Conservation (phyloP, 2,113 vertebrate genomes). For the Myiagra hebetior region DNA sequence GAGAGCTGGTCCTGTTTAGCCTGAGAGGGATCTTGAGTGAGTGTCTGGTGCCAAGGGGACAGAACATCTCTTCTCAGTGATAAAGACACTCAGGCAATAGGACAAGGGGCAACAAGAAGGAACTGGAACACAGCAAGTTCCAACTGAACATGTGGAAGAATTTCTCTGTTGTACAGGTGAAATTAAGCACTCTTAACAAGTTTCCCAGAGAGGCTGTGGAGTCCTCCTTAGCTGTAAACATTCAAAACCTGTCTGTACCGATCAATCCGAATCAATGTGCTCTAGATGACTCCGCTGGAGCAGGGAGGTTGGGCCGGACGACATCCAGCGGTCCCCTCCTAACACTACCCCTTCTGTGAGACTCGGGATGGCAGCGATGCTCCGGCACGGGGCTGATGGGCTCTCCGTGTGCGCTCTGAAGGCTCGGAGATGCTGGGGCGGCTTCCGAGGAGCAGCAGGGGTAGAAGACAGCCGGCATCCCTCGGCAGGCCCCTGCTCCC, state of each 20-base stretch:
- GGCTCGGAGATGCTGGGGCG: neutral
- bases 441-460: neutral
- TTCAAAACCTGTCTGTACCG: neutral
- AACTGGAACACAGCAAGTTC: rapidly evolving
- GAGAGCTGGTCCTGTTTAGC: neutral
- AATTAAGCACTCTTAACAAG: neutral
- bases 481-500: rapidly evolving
- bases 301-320: neutral
- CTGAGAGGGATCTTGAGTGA: neutral
- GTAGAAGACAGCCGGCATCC: rapidly evolving
- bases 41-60: neutral
- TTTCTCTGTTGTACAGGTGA: neutral
- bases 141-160: neutral
- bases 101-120: neutral
- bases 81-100: too few species aligned
- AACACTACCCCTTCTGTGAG: too few species aligned
- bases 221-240: rapidly evolving
- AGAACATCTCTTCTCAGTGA: neutral
- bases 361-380: neutral
- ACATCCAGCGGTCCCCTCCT: neutral
- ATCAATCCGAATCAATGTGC: neutral
- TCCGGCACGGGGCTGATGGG: rapidly evolving
- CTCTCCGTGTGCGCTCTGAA: rapidly evolving
- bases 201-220: neutral
- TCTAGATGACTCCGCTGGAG: neutral